Conservation (phyloP, 2,888 invertebrate genomes). For the Myathropa florea region DNA sequence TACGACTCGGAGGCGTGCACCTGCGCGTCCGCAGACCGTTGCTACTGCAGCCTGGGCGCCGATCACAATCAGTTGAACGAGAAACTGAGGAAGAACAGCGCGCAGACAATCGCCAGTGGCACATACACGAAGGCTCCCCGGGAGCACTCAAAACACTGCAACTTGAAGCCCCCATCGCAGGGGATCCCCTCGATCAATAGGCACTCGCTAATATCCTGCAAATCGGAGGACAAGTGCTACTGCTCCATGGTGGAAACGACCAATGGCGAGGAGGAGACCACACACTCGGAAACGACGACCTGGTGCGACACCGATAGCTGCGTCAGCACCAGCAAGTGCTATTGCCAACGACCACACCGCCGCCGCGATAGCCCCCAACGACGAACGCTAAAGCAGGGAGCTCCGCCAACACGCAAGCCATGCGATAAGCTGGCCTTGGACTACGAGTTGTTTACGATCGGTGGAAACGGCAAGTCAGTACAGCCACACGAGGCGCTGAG, state of each 20-base stretch:
- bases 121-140: constrained; percentile 72
- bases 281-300: constrained; percentile 79
- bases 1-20: constrained; percentile 92
- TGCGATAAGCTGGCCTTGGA: constrained; percentile 87
- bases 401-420: constrained; percentile 78
- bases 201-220: constrained; percentile 80
- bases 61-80: constrained; percentile 79
- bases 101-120: constrained; percentile 60
- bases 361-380: constrained; percentile 51
- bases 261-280: constrained; percentile 81
- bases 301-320: constrained; percentile 93
- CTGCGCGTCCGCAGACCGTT: constrained; percentile 88
- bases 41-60: constrained; percentile 89
- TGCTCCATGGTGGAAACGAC: constrained; percentile 83
- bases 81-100: constrained; percentile 64
- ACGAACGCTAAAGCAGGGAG: constrained; percentile 74
- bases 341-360: constrained; percentile 82
- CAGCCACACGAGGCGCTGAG: constrained; percentile 87
- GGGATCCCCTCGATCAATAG: constrained; percentile 72
- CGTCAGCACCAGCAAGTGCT: constrained; percentile 92
- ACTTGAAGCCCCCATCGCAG: constrained; percentile 32
- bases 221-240: constrained; percentile 84
- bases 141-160: constrained; percentile 73
- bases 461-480: constrained; percentile 82
- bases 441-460: constrained; percentile 86